phyloP scores from a whole-genome alignment of 2,113 vertebrate genomes.

The Monopterus albus region DNA sequence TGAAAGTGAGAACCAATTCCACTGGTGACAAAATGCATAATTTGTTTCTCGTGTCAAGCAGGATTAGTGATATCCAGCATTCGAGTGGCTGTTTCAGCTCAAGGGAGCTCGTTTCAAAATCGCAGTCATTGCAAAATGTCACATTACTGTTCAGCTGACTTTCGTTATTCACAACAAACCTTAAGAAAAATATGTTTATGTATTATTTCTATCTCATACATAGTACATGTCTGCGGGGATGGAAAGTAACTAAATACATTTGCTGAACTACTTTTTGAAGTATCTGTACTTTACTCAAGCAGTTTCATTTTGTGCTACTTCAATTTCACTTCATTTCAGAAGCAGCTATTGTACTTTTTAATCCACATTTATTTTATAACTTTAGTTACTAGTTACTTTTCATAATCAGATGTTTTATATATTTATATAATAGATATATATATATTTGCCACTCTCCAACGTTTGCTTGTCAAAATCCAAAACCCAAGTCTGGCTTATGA shows the following conservation, averaged over 20 bases:
- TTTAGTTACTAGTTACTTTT: too few species aligned
- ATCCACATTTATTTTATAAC: too few species aligned
- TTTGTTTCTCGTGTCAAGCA: conserved; percentile 44
- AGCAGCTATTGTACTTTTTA: too few species aligned
- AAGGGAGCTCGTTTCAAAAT: conserved; percentile 18
- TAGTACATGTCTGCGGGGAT: too few species aligned
- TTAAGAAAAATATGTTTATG: not conserved
- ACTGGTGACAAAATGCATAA: conserved; percentile 40
- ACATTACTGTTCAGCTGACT: not conserved
- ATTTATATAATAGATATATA: too few species aligned
- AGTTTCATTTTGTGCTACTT: too few species aligned
- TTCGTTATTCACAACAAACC: not conserved
- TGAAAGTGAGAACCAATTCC: conserved; percentile 12
- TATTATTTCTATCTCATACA: not conserved
- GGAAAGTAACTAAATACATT: too few species aligned
- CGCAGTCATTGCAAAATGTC: conserved; percentile 8
- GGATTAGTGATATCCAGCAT: conserved; percentile 33
- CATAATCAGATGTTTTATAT: too few species aligned
- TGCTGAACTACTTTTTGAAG: too few species aligned
- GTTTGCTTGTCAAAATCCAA: conserved; percentile 1
- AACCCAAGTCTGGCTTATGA: not conserved
- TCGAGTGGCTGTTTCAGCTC: conserved; percentile 22
- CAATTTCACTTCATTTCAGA: too few species aligned
- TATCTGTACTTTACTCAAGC: too few species aligned
- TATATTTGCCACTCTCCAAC: too few species aligned